Conservation (phyloP, 2,888 invertebrate genomes). For the Caenorhabditis auriculariae region DNA sequence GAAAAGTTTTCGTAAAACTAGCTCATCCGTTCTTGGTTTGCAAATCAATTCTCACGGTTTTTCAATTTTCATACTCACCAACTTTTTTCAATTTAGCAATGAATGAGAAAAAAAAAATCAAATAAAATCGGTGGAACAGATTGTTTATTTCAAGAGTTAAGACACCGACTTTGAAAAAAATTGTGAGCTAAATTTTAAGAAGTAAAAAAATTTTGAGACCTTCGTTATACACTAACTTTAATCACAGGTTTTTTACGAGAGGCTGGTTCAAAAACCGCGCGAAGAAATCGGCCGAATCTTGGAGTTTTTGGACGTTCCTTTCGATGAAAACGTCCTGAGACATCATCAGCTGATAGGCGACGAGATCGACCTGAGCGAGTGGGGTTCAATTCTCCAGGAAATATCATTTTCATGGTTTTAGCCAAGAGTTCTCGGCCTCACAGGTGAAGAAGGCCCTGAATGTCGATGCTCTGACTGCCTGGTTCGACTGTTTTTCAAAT, state of each 20-base stretch:
- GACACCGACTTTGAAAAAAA: too few relatives aligned
- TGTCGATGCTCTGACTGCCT: conserved; percentile 18
- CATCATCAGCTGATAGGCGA: conserved; percentile 36
- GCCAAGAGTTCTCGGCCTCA: conserved; percentile 34
- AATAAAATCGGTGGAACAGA: too few relatives aligned
- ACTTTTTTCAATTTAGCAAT: too few relatives aligned
- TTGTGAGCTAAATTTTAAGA: too few relatives aligned
- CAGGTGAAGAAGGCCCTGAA: conserved; percentile 32
- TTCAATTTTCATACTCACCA: too few relatives aligned
- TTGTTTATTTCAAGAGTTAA: too few relatives aligned
- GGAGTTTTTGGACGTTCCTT: conserved; percentile 83
- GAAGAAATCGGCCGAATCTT: conserved; percentile 84
- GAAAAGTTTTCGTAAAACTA: neutral
- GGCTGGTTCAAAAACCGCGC: conserved; percentile 87
- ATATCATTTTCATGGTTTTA: conserved; percentile 4
- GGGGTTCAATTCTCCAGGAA: conserved; percentile 72
- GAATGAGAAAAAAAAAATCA: too few relatives aligned
- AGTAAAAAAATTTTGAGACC: too few relatives aligned
- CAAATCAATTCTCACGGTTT: too few relatives aligned
- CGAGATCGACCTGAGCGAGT: conserved; percentile 68
- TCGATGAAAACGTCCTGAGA: conserved; percentile 76
- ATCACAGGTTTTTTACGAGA: conserved; percentile 89
- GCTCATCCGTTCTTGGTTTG: conserved; percentile 68
- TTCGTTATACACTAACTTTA: too few relatives aligned
- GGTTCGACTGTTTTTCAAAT: conserved; percentile 29